phyloP scores from a whole-genome alignment of 37 sponge, comb jelly and placozoan species.

The Oopsacas minuta region DNA sequence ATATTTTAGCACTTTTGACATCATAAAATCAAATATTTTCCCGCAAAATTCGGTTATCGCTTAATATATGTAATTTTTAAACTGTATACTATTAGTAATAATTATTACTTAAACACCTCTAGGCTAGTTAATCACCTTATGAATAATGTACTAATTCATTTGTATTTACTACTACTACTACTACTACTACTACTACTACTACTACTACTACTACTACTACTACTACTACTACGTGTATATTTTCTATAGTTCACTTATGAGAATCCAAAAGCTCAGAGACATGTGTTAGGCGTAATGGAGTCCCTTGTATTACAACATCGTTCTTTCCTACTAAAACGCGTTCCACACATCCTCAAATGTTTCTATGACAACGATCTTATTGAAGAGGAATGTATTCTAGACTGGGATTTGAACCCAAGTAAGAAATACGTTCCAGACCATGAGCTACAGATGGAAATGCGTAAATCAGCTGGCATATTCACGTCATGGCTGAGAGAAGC shows the following conservation, averaged over 20 bases:
- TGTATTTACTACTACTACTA: background rate
- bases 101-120: too few species aligned
- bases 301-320: slow-evolving; percentile 55
- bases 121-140: too few species aligned
- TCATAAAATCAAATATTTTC: too few species aligned
- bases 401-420: slow-evolving; percentile 74
- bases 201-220: background rate
- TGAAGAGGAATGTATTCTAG: slow-evolving; percentile 80
- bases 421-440: background rate
- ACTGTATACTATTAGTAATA: too few species aligned
- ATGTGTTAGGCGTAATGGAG: slow-evolving; percentile 79
- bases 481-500: background rate
- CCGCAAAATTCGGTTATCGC: too few species aligned
- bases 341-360: slow-evolving; percentile 75
- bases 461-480: background rate
- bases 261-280: slow-evolving; percentile 80
- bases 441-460: background rate
- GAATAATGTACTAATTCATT: background rate
- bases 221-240: too few species aligned
- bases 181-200: too few species aligned
- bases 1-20: too few species aligned
- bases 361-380: slow-evolving; percentile 89
- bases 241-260: slow-evolving; percentile 61
- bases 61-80: too few species aligned
- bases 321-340: slow-evolving; percentile 53